Percentiles rank a stretch among this genome's conserved stretches.
These are phyloP conservation scores for Serinus canaria DNA, from an alignment of 2,113 vertebrate species.

Conservation along the genomic window DNA sequence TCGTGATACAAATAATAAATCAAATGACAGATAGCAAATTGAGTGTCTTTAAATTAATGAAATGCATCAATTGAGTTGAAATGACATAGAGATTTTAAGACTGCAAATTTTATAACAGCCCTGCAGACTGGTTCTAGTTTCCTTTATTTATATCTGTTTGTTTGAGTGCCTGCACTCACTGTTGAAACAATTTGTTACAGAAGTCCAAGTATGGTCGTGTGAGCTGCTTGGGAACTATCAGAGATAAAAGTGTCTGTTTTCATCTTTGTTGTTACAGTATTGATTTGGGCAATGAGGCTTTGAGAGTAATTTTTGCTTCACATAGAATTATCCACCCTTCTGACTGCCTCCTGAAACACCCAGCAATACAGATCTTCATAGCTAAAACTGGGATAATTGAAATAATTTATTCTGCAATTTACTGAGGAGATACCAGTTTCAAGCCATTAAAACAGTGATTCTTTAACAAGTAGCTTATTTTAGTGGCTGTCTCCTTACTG, in stretches of 20 bases:
- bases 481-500: conserved; percentile 4
- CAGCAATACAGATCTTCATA: not conserved
- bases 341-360: not conserved
- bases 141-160: not conserved
- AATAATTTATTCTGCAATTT: not conserved
- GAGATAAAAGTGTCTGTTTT: not conserved
- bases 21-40: not conserved
- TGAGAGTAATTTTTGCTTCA: not conserved
- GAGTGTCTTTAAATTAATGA: not conserved
- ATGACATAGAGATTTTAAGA: not conserved
- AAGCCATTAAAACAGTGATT: not conserved
- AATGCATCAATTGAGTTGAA: not conserved
- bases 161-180: not conserved
- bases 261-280: not conserved
- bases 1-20: not conserved
- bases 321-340: not conserved
- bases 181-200: not conserved
- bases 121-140: not conserved
- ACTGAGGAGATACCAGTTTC: not conserved
- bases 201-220: not conserved
- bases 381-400: not conserved
- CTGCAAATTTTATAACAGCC: not conserved
- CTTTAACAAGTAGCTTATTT: not conserved
- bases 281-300: not conserved
- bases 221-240: not conserved